Conservation (phyloP, 2,888 invertebrate genomes). For the Aplocera efformata region DNA sequence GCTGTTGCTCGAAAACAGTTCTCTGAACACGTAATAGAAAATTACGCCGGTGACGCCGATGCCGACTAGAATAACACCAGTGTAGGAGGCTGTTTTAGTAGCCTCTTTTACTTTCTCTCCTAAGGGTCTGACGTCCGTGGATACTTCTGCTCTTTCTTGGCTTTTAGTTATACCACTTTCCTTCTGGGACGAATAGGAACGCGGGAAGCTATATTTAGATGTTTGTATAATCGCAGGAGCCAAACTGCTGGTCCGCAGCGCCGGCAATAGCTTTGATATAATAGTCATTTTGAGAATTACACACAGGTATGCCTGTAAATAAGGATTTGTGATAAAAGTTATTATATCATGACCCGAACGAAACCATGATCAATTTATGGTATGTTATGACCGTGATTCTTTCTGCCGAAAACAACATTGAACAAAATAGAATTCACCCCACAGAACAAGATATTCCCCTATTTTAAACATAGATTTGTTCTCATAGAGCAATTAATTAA, state of each 20-base stretch:
- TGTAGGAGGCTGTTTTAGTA: constrained; percentile 92
- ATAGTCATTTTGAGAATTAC: constrained; percentile 49
- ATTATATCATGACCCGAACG: too few species aligned
- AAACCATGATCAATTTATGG: too few species aligned
- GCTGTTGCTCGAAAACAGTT: constrained; percentile 93
- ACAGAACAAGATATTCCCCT: too few species aligned
- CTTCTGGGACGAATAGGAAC: constrained; percentile 52
- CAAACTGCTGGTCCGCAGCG: constrained; percentile 45
- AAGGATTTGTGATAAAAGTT: too few species aligned
- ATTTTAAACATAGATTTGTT: too few species aligned
- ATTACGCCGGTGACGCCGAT: constrained; percentile 90
- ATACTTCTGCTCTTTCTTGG: constrained; percentile 62
- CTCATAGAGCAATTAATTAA: too few species aligned
- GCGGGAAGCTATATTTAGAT: constrained; percentile 41
- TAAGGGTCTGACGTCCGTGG: constrained; percentile 82
- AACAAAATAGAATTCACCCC: too few species aligned
- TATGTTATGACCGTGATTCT: too few species aligned
- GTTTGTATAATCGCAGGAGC: constrained; percentile 40
- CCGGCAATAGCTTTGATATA: constrained; percentile 61
- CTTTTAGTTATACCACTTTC: constrained; percentile 56
- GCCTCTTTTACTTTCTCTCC: constrained; percentile 93
- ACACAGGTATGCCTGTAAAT: not conserved
- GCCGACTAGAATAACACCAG: constrained; percentile 89
- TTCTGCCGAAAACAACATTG: too few species aligned
- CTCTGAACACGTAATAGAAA: constrained; percentile 91